Evolutionary conservation across 2,888 invertebrate genomes (phyloP), one percentile per base, ranked within the genome.

Genomic region (Trachelus iudaicus): DNA sequence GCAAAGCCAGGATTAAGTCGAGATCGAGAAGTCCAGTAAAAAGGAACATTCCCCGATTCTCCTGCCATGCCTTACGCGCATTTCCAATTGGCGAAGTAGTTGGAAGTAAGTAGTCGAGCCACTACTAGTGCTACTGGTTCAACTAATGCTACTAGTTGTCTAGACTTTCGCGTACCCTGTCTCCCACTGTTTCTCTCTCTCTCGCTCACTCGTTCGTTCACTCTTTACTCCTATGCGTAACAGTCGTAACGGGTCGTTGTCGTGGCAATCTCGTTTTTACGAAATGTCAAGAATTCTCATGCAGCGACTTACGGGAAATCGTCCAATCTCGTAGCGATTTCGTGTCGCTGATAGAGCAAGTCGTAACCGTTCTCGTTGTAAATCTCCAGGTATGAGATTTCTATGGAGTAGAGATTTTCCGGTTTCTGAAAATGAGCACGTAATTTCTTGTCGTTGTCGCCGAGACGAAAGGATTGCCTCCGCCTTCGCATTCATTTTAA

Each of bases 291-390:
- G 71, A 71, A 71, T 33, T 34, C 71, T 31, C 31, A 34, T 71
- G 31, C 31, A 33, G 78, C 73, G 74, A 89, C 92, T 92, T 89
- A 93, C 93, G 92, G 92, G 82, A 93, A 88, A 86, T 93, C 93
- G 81, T 93, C 93, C 79, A 93, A 84, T 82, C 88, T 88, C 35
- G 87, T 86, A 30, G 81, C 79, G 35, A 79, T 77, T 40, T 80
- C 86, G 77, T 86, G 89, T 84, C 89, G 89, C 83, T 92, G 89
- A 85, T 92, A 92, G 73, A 93, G 85, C 75, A 93, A 86, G 88
- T 93, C 93, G 84, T 93, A 93, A 15, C 93, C 93, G 76, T 91
- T 90, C 88, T 93, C 93, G 86, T 93, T 93, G 88, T 93, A 93
- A 77, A 93, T 93, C 89, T 93, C 93, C 88, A 93, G 88, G 84